Evolutionary conservation across 2,113 vertebrate species (phyloP).

Genomic region (Jaculus jaculus): DNA sequence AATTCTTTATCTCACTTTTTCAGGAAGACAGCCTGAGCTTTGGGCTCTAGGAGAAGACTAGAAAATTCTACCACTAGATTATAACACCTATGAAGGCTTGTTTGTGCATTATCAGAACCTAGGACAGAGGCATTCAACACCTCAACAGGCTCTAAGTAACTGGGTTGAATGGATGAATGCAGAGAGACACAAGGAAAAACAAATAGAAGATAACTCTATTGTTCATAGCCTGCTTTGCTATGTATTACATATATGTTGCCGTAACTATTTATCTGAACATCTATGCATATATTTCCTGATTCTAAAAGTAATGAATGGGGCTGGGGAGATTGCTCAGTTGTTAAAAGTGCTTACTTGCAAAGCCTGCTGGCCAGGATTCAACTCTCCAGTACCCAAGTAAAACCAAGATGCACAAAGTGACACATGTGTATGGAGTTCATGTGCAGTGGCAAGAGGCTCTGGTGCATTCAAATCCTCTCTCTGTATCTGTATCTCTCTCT

Average conservation of each 20-base stretch:
- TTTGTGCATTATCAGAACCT: neutral
- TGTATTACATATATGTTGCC: neutral
- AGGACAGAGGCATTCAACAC: neutral
- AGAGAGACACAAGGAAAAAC: conserved; percentile 11
- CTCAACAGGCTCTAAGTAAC: neutral
- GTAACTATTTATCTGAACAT: neutral
- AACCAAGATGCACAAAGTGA: neutral
- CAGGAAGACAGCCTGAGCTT: neutral
- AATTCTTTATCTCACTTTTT: conserved; percentile 1
- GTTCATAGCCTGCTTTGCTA: neutral
- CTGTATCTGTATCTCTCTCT: too few species aligned
- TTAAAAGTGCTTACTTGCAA: neutral
- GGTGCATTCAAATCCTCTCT: too few species aligned
- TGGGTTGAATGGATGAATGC: neutral
- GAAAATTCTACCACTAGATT: neutral
- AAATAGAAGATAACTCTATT: neutral
- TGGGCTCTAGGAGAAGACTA: neutral
- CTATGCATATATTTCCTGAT: neutral
- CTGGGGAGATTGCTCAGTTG: neutral
- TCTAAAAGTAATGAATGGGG: neutral
- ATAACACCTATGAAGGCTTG: neutral
- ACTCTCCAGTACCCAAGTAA: too few species aligned
- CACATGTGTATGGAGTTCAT: neutral
- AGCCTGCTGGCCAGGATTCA: too few species aligned
- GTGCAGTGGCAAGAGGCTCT: too few species aligned